Base-by-base conservation (phyloP, 2,888 invertebrate species). In the Abrostola triplasia region DNA sequence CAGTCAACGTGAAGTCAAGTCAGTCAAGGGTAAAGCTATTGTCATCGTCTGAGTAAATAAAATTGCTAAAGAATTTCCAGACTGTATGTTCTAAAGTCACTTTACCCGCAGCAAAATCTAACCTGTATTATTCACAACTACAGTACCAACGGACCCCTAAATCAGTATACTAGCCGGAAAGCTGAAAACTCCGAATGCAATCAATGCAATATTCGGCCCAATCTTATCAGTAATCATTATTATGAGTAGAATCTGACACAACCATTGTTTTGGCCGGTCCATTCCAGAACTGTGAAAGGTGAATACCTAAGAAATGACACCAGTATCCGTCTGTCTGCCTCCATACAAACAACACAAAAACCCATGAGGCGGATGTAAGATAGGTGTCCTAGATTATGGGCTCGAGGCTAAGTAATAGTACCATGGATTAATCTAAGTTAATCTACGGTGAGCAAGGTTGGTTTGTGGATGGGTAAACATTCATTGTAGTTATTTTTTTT, bases 261-360 rank as follows among this genome's bases (percentile, higher is more conserved):
- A 6, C 52, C 60, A 71, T 76, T 76, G 76, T 76, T 57, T n/a
- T 9, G 58, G 5, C 35, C 11, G 37, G 38, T 61, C 9, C 52
- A 44, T 55, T 73, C 36, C 38, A 50, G 10, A 11, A 35, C 13
- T 42, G 35, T 2, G 76, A 77, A 77, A 65, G 71, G 51, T 71
- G 71, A 77, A 76, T 76, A 64, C 51, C 13, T 36, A 12, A 7
- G 52, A 63, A 63, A 61, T 76, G 76, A 77, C 76, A 52, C 55
- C 35, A 36, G 58, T 53, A 70, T 75, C 72, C 76, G 72, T 11
- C 8, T 58, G 58, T 55, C 36, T 12, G 13, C 36, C 5, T 38
- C 41, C 37, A 13, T 50, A 41, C 4, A 41, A 13, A 41, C 8
- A 7, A 42, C 4, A 50, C 37, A 64, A 59, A 64, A 73, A 64